Conservation (phyloP, 2,797 vertebrate species). For the Mareca penelope region DNA sequence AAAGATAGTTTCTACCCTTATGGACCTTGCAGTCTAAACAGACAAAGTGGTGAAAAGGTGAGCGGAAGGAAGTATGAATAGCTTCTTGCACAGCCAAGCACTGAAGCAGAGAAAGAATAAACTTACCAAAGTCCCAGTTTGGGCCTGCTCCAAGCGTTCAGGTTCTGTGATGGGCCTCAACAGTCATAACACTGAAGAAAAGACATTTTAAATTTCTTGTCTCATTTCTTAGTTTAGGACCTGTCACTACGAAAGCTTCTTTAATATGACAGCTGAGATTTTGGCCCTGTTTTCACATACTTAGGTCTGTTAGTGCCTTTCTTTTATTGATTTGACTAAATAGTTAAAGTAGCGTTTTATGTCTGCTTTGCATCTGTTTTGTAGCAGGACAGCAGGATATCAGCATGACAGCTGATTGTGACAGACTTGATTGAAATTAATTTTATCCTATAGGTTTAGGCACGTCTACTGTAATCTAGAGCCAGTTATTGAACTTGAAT, state of each 20-base stretch:
- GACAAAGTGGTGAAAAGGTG: not conserved
- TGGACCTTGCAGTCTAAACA: not conserved
- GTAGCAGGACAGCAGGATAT: not conserved
- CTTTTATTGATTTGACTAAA: not conserved
- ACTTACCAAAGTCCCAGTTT: not conserved
- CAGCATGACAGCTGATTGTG: not conserved
- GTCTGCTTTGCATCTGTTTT: slow-evolving; percentile 21
- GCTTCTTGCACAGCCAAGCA: not conserved
- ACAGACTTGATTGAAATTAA: not conserved
- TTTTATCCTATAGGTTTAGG: not conserved
- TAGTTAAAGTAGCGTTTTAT: not conserved
- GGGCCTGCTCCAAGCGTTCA: fast-evolving
- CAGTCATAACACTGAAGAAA: not conserved
- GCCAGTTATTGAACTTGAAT: not conserved
- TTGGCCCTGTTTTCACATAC: not conserved
- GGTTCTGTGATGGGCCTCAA: not conserved
- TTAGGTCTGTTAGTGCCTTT: not conserved
- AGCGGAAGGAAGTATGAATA: not conserved
- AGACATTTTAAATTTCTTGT: not conserved
- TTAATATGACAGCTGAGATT: not conserved
- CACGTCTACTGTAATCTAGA: not conserved
- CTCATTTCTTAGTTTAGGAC: not conserved
- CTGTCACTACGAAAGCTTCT: not conserved
- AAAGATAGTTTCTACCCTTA: not conserved
- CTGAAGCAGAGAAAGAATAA: not conserved